These are phyloP conservation scores for Diorhabda carinulata DNA, from an alignment of 1,140 invertebrate genomes.

Conservation along the genomic window DNA sequence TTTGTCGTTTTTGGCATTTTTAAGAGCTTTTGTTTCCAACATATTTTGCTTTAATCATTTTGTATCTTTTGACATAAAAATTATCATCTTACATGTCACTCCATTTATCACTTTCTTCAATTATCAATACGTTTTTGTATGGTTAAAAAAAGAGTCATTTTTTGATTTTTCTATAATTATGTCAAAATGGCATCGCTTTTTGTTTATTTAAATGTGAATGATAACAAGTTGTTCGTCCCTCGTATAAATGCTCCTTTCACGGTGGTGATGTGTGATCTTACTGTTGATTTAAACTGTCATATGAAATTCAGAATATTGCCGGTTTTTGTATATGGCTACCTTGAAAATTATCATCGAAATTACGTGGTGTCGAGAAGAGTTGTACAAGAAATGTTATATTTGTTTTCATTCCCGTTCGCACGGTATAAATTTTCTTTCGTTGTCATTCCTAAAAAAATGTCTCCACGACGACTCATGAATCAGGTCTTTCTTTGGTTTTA, in stretches of 20 bases:
- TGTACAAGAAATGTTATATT: slow-evolving; percentile 29
- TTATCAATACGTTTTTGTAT: no score
- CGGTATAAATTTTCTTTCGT: slow-evolving; percentile 28
- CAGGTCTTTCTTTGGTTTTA: slow-evolving; percentile 22
- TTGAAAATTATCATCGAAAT: slow-evolving; percentile 32
- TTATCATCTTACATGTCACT: no score
- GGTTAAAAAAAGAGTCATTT: no score
- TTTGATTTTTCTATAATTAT: no score
- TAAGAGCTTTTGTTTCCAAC: no score
- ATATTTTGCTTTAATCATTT: no score
- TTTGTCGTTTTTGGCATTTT: no score
- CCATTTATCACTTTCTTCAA: no score
- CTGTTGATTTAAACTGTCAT: slow-evolving; percentile 26
- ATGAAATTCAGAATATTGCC: slow-evolving; percentile 29
- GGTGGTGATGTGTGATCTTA: slow-evolving; percentile 26
- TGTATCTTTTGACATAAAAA: no score
- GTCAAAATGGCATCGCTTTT: no score
- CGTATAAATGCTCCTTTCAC: slow-evolving; percentile 21
- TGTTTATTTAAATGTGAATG: no score
- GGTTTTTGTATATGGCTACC: slow-evolving; percentile 23
- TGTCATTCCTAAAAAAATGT: slow-evolving; percentile 20
- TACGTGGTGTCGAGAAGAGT: slow-evolving; percentile 27
- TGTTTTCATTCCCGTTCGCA: slow-evolving; percentile 31
- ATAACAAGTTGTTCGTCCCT: not conserved
- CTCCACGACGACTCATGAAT: slow-evolving; percentile 17